Conservation (phyloP, 2,797 vertebrate genomes). For the Bovichtus diacanthus region DNA sequence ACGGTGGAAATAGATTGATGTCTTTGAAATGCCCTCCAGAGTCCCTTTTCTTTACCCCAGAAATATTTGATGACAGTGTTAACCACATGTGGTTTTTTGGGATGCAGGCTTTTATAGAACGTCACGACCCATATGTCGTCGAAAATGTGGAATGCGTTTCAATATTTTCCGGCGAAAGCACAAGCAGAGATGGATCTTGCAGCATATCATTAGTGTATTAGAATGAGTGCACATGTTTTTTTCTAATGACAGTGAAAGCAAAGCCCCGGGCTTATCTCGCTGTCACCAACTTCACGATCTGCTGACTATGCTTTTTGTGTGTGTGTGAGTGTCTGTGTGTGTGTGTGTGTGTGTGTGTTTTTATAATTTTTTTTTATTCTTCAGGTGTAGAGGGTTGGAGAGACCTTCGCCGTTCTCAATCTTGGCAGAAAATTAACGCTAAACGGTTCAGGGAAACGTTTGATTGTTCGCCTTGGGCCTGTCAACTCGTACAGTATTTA, state of each 20-base stretch:
- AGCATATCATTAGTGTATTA: conserved; percentile 66
- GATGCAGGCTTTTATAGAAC: conserved; percentile 45
- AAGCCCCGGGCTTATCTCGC: conserved; percentile 57
- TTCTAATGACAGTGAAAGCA: conserved; percentile 68
- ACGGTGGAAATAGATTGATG: conserved; percentile 65
- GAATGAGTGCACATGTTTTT: conserved; percentile 65
- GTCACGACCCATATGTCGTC: conserved; percentile 18
- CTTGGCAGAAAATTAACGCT: conserved; percentile 31
- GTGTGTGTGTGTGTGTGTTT: neutral
- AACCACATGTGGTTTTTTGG: conserved; percentile 12
- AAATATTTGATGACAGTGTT: conserved; percentile 30
- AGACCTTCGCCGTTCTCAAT: neutral
- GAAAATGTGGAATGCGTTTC: conserved; percentile 35
- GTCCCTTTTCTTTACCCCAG: conserved; percentile 25
- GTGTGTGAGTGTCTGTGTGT: neutral
- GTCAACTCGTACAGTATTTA: neutral
- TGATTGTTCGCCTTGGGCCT: conserved; percentile 9
- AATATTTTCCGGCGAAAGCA: conserved; percentile 34
- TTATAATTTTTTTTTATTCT: no score
- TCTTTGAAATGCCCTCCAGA: conserved; percentile 73
- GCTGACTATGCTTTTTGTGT: conserved; percentile 49
- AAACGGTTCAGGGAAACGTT: neutral
- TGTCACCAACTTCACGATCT: conserved; percentile 62
- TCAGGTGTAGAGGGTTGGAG: conserved; percentile 12
- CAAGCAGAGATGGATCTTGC: conserved; percentile 41